phyloP scores from a whole-genome alignment of 2,797 vertebrate genomes.

The Pangasius sanitwongsei region DNA sequence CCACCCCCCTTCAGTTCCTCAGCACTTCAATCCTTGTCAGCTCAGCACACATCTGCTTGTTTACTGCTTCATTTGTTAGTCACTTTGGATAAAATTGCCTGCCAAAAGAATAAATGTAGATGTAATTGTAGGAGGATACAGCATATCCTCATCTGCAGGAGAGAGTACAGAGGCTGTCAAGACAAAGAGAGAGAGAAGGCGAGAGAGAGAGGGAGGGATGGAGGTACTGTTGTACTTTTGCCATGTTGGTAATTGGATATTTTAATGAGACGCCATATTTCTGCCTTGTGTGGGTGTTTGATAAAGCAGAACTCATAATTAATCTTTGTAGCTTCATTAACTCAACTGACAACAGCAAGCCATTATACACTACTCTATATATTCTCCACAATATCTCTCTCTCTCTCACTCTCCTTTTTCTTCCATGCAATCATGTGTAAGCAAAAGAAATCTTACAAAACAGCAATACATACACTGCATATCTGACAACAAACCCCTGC shows the following conservation, averaged over 20 bases:
- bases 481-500: background rate
- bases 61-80: conserved; percentile 31
- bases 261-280: conserved; percentile 48
- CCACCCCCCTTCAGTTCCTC: background rate
- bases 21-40: background rate
- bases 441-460: background rate
- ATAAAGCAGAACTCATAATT: conserved; percentile 47
- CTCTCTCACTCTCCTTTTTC: background rate
- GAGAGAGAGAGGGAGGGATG: background rate
- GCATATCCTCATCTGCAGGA: conserved; percentile 15
- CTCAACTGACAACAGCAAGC: conserved; percentile 30
- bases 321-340: conserved; percentile 49
- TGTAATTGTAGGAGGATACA: conserved; percentile 20
- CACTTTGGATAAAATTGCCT: conserved; percentile 18
- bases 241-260: conserved; percentile 46
- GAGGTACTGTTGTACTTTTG: conserved; percentile 35
- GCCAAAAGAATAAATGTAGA: conserved; percentile 30
- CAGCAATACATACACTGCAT: background rate
- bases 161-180: background rate
- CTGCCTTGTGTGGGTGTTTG: conserved; percentile 33
- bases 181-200: background rate
- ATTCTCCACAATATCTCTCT: background rate
- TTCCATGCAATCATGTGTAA: background rate
- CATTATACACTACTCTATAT: conserved; percentile 6
- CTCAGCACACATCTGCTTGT: background rate